phyloP scores from a whole-genome alignment of 2,797 vertebrate species.

The Microchirus variegatus region DNA sequence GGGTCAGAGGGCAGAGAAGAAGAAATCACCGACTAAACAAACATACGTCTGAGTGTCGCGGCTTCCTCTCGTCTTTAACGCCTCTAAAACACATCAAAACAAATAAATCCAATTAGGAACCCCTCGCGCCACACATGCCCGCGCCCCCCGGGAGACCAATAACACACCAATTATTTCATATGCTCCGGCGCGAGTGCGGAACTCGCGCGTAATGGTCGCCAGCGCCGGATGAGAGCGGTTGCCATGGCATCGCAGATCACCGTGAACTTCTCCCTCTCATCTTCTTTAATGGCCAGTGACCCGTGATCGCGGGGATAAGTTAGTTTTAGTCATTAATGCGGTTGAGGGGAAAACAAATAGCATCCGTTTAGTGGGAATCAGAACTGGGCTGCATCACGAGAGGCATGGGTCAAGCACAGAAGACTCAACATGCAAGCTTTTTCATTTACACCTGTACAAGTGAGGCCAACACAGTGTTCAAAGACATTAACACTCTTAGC shows the following conservation, averaged over 20 bases:
- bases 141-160: slow-evolving; percentile 76
- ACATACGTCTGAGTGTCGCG: slow-evolving; percentile 34
- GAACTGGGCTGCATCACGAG: slow-evolving; percentile 9
- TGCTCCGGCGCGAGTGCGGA: slow-evolving; percentile 65
- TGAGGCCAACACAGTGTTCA: slow-evolving; percentile 8
- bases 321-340: slow-evolving; percentile 72
- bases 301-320: slow-evolving; percentile 62
- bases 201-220: slow-evolving; percentile 68
- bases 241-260: slow-evolving; percentile 67
- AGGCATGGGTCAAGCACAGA: slow-evolving; percentile 31
- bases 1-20: slow-evolving; percentile 8
- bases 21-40: slow-evolving; percentile 51
- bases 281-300: slow-evolving; percentile 63
- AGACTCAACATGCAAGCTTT: slow-evolving; percentile 7
- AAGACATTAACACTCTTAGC: not conserved
- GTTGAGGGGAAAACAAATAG: slow-evolving; percentile 32
- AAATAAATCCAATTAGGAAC: slow-evolving; percentile 79
- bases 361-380: slow-evolving; percentile 41
- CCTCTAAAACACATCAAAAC: slow-evolving; percentile 77
- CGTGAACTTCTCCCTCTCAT: slow-evolving; percentile 52
- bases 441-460: slow-evolving; percentile 23
- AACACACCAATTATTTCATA: slow-evolving; percentile 80
- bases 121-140: slow-evolving; percentile 72
- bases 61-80: slow-evolving; percentile 52
- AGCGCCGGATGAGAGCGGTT: slow-evolving; percentile 73